Conservation (phyloP, 2,888 invertebrate genomes). For the Ctena decussata region DNA sequence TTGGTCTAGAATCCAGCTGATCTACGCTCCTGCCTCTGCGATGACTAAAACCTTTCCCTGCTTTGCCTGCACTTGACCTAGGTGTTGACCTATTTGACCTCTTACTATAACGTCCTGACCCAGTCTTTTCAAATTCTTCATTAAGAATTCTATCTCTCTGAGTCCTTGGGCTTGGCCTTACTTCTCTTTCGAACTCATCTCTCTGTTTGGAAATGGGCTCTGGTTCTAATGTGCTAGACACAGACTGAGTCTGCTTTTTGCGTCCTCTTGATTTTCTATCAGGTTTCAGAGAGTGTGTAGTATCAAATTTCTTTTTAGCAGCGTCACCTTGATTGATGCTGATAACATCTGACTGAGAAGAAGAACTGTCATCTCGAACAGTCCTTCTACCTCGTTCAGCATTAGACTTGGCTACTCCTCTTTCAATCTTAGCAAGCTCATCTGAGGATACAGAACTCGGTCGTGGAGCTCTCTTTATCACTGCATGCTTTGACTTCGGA, state of each 20-base stretch:
- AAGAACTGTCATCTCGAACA: conserved; percentile 39
- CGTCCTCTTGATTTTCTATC: conserved; percentile 54
- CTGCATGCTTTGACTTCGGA: conserved; percentile 70
- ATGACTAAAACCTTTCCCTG: conserved; percentile 70
- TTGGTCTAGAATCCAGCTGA: conserved; percentile 59
- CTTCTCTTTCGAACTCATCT: not conserved
- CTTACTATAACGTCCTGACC: conserved; percentile 63
- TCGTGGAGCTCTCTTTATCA: conserved; percentile 70
- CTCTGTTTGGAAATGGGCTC: conserved; percentile 23
- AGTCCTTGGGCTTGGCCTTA: conserved; percentile 56
- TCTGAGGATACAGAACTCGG: conserved; percentile 75
- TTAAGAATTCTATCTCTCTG: conserved; percentile 36
- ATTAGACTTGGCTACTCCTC: conserved; percentile 8
- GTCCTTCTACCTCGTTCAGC: conserved; percentile 55
- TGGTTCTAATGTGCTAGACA: conserved; percentile 49
- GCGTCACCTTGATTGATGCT: conserved; percentile 22
- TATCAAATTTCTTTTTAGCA: conserved; percentile 41
- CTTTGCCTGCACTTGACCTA: conserved; percentile 51
- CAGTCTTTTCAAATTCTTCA: conserved; percentile 54
- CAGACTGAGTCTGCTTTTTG: conserved; percentile 50
- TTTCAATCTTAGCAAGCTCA: conserved; percentile 65
- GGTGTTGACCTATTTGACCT: conserved; percentile 56
- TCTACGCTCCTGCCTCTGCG: conserved; percentile 64
- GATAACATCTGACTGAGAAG: conserved; percentile 66
- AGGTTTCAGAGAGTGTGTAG: conserved; percentile 59